Evolutionary conservation across 2,888 invertebrate genomes (phyloP).

Genomic region (Choristoneura rosaceana): DNA sequence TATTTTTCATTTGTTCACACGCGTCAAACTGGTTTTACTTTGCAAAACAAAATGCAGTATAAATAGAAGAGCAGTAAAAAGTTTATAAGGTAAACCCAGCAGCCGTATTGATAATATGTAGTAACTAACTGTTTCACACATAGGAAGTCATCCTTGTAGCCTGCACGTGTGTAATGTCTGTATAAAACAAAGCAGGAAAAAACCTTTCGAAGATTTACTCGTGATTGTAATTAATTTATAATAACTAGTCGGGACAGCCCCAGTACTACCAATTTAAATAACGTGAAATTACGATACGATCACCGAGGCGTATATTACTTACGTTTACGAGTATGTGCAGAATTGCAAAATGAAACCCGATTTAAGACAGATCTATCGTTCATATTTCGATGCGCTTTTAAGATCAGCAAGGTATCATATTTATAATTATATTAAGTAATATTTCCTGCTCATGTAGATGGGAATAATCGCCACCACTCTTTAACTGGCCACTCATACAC

Average conservation of each 20-base stretch:
- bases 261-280: too few species aligned
- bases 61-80: background rate
- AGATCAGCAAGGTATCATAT: background rate
- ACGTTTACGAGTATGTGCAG: constrained; percentile 1
- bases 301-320: background rate
- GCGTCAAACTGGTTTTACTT: background rate
- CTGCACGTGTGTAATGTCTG: background rate
- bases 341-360: constrained; percentile 1
- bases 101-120: background rate
- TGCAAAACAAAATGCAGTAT: background rate
- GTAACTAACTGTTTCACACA: background rate
- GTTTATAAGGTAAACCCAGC: background rate
- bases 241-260: background rate
- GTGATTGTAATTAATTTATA: background rate
- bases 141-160: background rate
- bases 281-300: constrained; percentile 12
- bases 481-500: background rate
- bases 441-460: background rate
- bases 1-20: background rate
- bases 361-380: background rate
- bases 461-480: background rate
- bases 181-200: background rate
- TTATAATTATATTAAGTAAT: background rate
- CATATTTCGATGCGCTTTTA: background rate
- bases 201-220: background rate